These are phyloP conservation scores for Creontiades dilutus DNA, from an alignment of 2,888 invertebrate genomes.

Conservation along the genomic window DNA sequence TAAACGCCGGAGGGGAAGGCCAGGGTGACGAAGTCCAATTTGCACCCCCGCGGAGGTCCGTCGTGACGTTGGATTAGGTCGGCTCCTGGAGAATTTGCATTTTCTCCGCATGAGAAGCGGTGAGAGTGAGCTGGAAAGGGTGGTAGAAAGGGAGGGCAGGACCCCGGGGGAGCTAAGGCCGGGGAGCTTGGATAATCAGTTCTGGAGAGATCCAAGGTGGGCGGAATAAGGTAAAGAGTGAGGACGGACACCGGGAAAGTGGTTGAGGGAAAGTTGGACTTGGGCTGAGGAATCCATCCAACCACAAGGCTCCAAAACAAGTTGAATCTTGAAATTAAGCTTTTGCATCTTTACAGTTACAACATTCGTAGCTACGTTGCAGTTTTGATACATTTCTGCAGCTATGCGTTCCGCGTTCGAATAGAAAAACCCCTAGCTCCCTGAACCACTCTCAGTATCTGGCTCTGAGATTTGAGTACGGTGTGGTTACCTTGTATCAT, in stretches of 20 bases:
- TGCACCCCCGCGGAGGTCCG: constrained; percentile 17
- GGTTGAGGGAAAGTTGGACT: no score
- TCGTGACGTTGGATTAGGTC: constrained; percentile 54
- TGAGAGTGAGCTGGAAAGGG: not conserved
- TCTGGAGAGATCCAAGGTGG: not conserved
- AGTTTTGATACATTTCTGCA: no score
- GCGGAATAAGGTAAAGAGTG: not conserved
- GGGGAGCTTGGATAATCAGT: constrained; percentile 37
- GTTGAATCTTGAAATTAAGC: no score
- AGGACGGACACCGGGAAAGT: not conserved
- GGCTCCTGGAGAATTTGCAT: constrained; percentile 22
- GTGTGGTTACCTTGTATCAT: no score
- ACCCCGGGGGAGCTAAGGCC: not conserved
- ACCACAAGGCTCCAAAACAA: no score
- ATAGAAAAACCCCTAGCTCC: no score
- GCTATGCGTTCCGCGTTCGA: no score
- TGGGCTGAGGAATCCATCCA: no score
- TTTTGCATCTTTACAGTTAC: no score
- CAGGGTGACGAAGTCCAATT: constrained; percentile 18
- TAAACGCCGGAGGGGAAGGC: not conserved
- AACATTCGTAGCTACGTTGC: no score
- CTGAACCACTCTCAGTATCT: no score
- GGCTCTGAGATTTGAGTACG: no score
- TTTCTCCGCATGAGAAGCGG: constrained; percentile 24
- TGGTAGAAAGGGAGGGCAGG: not conserved